phyloP scores from a whole-genome alignment of 2,888 invertebrate genomes.

The Lathronympha strigana region DNA sequence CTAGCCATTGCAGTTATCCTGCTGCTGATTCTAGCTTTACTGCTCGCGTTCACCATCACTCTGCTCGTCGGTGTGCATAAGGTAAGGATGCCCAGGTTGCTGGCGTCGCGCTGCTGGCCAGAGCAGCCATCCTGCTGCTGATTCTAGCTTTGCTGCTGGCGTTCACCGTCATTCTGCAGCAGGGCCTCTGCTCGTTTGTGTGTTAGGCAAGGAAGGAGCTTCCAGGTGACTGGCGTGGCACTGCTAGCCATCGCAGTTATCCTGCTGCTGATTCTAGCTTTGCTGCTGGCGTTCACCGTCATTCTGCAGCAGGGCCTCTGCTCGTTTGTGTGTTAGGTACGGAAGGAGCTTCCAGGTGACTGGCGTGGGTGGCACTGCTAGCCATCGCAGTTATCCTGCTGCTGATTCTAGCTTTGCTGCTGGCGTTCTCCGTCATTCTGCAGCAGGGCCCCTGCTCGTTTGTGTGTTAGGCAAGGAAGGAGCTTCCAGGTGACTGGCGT shows the following conservation, averaged over 20 bases:
- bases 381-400: not conserved
- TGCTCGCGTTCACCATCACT: slow-evolving; percentile 36
- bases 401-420: too few relatives aligned
- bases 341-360: too few relatives aligned
- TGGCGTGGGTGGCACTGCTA: not conserved
- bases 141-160: too few relatives aligned
- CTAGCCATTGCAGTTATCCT: slow-evolving; percentile 16
- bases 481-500: not conserved
- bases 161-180: too few relatives aligned
- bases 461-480: too few relatives aligned
- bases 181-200: too few relatives aligned
- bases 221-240: not conserved
- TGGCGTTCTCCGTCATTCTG: too few relatives aligned
- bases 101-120: not conserved
- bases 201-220: too few relatives aligned
- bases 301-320: too few relatives aligned
- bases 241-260: slow-evolving; percentile 20
- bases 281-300: slow-evolving; percentile 35
- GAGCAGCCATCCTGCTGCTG: not conserved
- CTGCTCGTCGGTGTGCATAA: slow-evolving; percentile 36
- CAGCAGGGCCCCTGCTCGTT: too few relatives aligned
- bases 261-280: slow-evolving; percentile 7
- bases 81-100: slow-evolving; percentile 6
- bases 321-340: slow-evolving; percentile 35
- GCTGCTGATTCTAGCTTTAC: slow-evolving; percentile 16